Conservation (phyloP, 2,113 vertebrate genomes). For the Campylomormyrus tamandua region DNA sequence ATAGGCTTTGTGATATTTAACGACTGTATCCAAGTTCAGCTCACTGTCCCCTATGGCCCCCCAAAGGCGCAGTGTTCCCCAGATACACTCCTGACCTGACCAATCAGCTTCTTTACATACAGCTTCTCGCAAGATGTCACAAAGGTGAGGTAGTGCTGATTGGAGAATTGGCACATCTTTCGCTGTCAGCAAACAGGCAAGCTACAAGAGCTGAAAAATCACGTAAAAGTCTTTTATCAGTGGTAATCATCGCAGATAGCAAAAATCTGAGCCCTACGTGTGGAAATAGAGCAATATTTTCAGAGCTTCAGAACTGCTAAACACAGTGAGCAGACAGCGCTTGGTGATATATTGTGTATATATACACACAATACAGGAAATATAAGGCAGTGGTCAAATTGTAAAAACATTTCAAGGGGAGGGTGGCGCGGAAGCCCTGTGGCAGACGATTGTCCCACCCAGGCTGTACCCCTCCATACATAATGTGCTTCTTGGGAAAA, state of each 20-base stretch:
- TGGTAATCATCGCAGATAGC: neutral
- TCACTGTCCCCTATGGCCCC: neutral
- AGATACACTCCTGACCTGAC: neutral
- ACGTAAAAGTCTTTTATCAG: neutral
- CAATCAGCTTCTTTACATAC: neutral
- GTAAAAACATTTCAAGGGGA: neutral
- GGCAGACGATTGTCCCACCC: neutral
- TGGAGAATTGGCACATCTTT: neutral
- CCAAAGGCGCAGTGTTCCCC: neutral
- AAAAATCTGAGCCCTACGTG: neutral
- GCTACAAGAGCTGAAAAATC: neutral
- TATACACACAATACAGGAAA: neutral
- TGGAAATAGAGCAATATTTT: neutral
- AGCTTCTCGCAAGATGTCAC: neutral
- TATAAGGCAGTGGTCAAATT: neutral
- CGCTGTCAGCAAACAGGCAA: neutral
- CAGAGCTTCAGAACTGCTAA: neutral
- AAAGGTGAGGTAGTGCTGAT: neutral
- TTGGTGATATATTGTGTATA: neutral
- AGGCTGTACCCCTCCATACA: neutral
- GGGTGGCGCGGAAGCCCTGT: neutral
- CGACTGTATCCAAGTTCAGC: neutral
- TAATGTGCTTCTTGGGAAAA: neutral
- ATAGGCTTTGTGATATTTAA: neutral
- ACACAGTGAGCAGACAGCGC: neutral